phyloP scores from a whole-genome alignment of 2,888 invertebrate genomes.

The Tiliacea aurago region DNA sequence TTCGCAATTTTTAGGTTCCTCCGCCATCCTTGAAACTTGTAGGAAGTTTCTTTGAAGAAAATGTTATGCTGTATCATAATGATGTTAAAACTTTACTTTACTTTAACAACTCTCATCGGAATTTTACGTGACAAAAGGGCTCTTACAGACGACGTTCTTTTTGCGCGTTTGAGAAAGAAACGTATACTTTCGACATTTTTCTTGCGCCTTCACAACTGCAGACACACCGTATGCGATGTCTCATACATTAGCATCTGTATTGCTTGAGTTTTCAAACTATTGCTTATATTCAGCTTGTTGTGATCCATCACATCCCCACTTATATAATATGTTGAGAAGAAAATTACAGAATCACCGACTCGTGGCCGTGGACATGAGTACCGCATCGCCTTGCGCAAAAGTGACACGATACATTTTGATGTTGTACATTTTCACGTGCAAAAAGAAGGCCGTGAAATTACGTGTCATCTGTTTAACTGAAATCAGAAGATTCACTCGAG shows the following conservation, averaged over 20 bases:
- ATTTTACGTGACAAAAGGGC: neutral
- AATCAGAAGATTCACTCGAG: neutral
- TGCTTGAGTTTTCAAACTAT: no score
- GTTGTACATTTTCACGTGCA: neutral
- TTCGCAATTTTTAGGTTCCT: neutral
- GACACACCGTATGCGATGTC: neutral
- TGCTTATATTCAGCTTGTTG: no score
- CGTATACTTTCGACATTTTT: neutral
- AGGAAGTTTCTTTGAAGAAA: neutral
- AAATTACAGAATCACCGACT: no score
- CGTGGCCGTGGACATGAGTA: no score
- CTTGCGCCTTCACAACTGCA: neutral
- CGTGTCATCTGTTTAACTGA: neutral
- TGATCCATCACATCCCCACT: no score
- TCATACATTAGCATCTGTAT: no score
- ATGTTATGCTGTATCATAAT: neutral
- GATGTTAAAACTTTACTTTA: conserved; percentile 18
- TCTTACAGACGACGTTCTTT: neutral
- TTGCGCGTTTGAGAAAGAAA: neutral
- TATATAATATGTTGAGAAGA: no score
- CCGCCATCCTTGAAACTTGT: conserved; percentile 1
- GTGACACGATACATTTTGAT: no score
- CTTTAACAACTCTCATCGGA: neutral
- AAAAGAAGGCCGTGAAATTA: neutral
- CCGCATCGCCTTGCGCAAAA: no score